Evolutionary conservation across 2,113 vertebrate genomes (phyloP), one percentile per base, ranked within the genome.

Genomic region (Oreotrochilus melanogaster): DNA sequence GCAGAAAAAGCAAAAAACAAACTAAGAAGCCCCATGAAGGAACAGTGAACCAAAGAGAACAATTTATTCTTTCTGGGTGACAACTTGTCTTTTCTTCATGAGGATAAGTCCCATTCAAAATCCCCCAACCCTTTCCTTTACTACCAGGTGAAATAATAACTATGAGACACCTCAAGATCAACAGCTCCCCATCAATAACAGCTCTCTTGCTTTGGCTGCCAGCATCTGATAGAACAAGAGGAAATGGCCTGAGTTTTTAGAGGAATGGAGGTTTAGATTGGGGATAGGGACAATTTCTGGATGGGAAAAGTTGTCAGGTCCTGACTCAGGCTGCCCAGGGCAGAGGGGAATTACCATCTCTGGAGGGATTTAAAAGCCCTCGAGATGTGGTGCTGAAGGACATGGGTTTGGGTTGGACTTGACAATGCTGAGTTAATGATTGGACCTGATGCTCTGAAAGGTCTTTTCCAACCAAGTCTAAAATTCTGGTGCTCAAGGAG

Each of bases 41-140:
- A 82, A 18, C 27, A 51, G 16, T 4, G 31, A 69, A 9, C 3
- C 25, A 82, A 39, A 64, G 8, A 14, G 11, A 35, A 17, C 1
- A 30, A 22, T 72, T 86, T 61, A 6, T 7, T 35, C 10, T 65
- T 80, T 76, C 50, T 78, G 50, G 15, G 7, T 48, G n/a, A 39
- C 0, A 0, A 86, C 56, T 60, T 16, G 0, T 7, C 8, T 1
- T 75, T 80, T 58, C 24, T 70, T 33, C 42, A 28, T 23, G 53
- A 50, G 12, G 31, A 12, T 30, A 61, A 3, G 35, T 56, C 39
- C 43, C 19, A 6, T 14, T 3, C 9, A 54, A 80, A 84, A 33
- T 47, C 19, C 23, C 15, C 23, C 18, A 33, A 23, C 7, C 14
- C 21, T 18, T 28, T 54, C 4, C 31, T 67, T 78, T 37, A 14